Evolutionary conservation across 2,113 vertebrate species (phyloP), one percentile per base, ranked within the genome.

Genomic region (Cololabis saira): DNA sequence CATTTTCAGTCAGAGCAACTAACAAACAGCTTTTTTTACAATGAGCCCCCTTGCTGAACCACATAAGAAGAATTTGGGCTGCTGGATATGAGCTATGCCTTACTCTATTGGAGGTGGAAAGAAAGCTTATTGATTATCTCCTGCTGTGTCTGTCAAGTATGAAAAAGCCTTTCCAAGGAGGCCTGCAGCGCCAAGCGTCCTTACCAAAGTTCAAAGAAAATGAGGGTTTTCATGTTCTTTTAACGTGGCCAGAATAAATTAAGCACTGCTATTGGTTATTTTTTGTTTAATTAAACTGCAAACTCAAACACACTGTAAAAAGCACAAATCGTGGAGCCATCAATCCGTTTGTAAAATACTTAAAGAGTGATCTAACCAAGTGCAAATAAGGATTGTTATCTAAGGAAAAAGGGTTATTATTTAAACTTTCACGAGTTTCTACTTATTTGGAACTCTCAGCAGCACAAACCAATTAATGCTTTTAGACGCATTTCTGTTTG

Each of bases 111-210:
- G 55, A 81, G 78, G 76, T 82, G 59, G 67, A 71, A 80, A 61
- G 58, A 73, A 61, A 83, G 81, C 40, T 54, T 89, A 92, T 92
- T 61, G 90, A 91, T 93, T 88, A 76, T 67, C 74, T 82, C 78
- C 75, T 42, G 76, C 84, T 87, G 85, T 54, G 77, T 84, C 75
- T 86, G 65, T 90, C 65, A 80, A 84, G 86, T 72, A 79, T 69
- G 48, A 73, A 76, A 83, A 81, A 67, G 79, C 80, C 69, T 16
- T n/a, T 52, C 42, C 15, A 49, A 78, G 65, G 40, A 80, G 50
- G 52, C 62, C 54, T 54, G 61, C 63, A 67, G 68, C 69, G 40
- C 55, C 33, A 78, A 24, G 17, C 24, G 51, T 77, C 30, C 16
- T 71, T 48, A 49, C 19, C 53, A 52, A 77, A 55, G 78, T 82